Evolutionary conservation across 2,797 vertebrate species (phyloP).

Genomic region (Toxotes lorentzi): DNA sequence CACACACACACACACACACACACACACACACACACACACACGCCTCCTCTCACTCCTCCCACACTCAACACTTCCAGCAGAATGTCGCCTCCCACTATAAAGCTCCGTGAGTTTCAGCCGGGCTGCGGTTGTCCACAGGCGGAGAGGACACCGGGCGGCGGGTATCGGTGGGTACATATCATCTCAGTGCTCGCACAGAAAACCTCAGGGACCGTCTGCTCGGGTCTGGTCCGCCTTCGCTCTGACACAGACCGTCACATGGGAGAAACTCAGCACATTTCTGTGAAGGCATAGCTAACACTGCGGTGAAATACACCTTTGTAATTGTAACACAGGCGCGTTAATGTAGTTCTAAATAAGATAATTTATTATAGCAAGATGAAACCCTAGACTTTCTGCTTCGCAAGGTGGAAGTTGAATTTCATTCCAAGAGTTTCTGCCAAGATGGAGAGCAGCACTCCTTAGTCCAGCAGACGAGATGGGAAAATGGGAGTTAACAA

Average conservation of each 20-base stretch:
- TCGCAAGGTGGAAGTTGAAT: constrained; percentile 27
- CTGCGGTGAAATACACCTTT: background rate
- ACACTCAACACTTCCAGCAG: background rate
- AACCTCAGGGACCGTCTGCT: background rate
- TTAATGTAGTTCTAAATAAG: constrained; percentile 42
- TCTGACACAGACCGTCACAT: background rate
- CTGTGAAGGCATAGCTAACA: background rate
- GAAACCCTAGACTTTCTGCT: constrained; percentile 23
- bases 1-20: background rate
- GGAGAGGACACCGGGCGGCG: background rate
- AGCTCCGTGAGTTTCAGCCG: background rate
- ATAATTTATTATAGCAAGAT: constrained; percentile 20
- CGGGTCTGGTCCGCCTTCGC: background rate
- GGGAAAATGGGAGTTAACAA: constrained; percentile 88
- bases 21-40: too few relatives aligned
- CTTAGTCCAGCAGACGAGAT: constrained; percentile 71
- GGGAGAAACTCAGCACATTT: background rate
- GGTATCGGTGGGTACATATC: background rate
- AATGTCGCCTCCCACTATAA: constrained; percentile 50
- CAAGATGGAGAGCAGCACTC: constrained; percentile 67
- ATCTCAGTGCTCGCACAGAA: background rate
- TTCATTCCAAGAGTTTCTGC: constrained; percentile 14
- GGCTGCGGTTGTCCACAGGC: background rate
- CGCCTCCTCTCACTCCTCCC: constrained; percentile 28
- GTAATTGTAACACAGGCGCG: constrained; percentile 14